phyloP scores from a whole-genome alignment of 2,888 invertebrate genomes.

The Ochlodes sylvanus region DNA sequence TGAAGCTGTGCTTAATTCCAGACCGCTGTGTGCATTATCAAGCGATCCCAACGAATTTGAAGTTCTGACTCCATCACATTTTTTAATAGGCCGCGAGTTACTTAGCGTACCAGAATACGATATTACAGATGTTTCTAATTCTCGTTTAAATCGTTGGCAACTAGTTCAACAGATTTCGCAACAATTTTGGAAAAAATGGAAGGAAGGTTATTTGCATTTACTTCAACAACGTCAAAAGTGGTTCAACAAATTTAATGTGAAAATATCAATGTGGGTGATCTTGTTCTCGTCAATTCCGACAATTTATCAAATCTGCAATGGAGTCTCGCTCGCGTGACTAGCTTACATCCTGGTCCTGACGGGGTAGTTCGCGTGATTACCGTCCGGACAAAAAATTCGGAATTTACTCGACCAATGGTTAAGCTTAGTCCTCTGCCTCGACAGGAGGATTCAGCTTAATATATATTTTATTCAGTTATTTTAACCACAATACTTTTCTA shows the following conservation, averaged over 20 bases:
- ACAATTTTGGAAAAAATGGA: background rate
- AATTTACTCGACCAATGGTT: background rate
- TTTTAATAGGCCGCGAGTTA: conserved; percentile 21
- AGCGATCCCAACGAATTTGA: conserved; percentile 40
- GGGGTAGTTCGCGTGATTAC: background rate
- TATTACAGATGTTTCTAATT: background rate
- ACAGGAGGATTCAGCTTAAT: no score
- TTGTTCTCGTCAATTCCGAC: background rate
- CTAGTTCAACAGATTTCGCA: background rate
- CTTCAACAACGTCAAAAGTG: background rate
- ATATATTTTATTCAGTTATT: no score
- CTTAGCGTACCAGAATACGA: background rate
- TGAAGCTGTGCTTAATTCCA: conserved; percentile 38
- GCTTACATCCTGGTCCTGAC: background rate
- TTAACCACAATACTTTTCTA: no score
- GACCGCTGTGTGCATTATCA: conserved; percentile 35
- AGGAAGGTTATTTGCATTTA: background rate
- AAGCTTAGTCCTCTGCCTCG: background rate
- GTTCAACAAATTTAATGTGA: background rate
- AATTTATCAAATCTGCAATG: background rate
- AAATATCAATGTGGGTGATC: background rate
- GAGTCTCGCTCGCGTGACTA: background rate
- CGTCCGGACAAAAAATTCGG: background rate
- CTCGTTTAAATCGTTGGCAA: background rate
- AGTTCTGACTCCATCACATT: conserved; percentile 39